A percentile compares a stretch with the other conserved stretches of the same genome.
phyloP scores from a whole-genome alignment of 2,888 invertebrate species.

The Rotaria macrura region DNA sequence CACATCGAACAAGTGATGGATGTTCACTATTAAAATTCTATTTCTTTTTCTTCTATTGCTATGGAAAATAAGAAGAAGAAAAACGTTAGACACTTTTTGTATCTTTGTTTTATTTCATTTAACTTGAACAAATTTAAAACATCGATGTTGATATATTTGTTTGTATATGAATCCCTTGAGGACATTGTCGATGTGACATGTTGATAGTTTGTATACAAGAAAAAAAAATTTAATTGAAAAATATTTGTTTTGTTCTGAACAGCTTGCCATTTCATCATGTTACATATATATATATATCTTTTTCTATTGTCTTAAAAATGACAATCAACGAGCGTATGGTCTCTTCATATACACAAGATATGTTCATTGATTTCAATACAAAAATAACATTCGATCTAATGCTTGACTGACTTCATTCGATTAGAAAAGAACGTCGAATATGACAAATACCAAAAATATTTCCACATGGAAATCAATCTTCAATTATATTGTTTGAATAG shows the following conservation, averaged over 20 bases:
- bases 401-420: not conserved
- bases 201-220: not conserved
- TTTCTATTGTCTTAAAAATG: not conserved
- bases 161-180: not conserved
- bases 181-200: not conserved
- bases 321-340: not conserved
- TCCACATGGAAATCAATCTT: not conserved
- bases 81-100: not conserved
- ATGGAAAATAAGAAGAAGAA: too few relatives aligned
- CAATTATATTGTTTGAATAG: not conserved
- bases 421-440: not conserved
- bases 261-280: conserved; percentile 6
- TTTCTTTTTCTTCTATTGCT: too few relatives aligned
- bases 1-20: too few relatives aligned
- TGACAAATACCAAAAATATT: not conserved
- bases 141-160: not conserved
- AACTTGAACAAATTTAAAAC: not conserved
- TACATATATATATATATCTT: not conserved
- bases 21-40: too few relatives aligned
- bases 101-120: not conserved
- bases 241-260: not conserved
- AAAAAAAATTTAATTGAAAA: not conserved
- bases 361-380: too few relatives aligned
- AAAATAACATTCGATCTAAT: not conserved
- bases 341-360: not conserved